Base-by-base conservation (phyloP, 2,113 vertebrate species). In the Dunckerocampus dactyliophorus region DNA sequence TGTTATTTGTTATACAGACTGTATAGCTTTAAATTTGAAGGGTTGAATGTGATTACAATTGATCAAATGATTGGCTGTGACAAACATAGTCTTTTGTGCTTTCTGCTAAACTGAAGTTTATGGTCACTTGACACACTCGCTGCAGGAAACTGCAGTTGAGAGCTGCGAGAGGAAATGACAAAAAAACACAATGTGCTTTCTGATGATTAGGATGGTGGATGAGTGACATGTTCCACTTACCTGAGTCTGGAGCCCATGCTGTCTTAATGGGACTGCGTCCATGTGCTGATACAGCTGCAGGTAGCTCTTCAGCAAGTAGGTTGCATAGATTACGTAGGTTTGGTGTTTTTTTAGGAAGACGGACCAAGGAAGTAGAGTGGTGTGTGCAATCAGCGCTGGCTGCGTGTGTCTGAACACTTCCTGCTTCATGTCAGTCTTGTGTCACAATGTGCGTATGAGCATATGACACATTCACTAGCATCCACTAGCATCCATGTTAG, bases 221-320 rank as follows among this genome's bases (percentile, higher is more conserved):
- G 74, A 81, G 55, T 11, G 4, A 69, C 21, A 65, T 2, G 47
- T 45, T 56, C 4, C 24, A 77, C 88, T 86, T 84, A 92, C 90
- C 87, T 91, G 43, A 91, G 59, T 88, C 90, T 89, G 67, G 90
- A 89, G 72, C 90, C 90, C 90, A 92, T 92, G 69, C 9, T 89
- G 71, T 50, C 51, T 7, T 17, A 49, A 50, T 48, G 17, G 22
- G 42, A 47, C 62, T 71, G 77, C 65, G 82, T 82, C 89, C 88
- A 90, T 87, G 77, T 72, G 76, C 74, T 55, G 64, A 60, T 76
- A 63, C 71, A 51, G 74, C 47, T n/a, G 48, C 59, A 16, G 37
- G 39, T 47, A 59, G 63, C 55, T 57, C 47, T 49, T 76, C 63
- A 52, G 65, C 54, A 67, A 60, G 28, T 49, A 37, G 21, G 34